phyloP scores from a whole-genome alignment of 2,113 vertebrate species.

The Nibea albiflora region DNA sequence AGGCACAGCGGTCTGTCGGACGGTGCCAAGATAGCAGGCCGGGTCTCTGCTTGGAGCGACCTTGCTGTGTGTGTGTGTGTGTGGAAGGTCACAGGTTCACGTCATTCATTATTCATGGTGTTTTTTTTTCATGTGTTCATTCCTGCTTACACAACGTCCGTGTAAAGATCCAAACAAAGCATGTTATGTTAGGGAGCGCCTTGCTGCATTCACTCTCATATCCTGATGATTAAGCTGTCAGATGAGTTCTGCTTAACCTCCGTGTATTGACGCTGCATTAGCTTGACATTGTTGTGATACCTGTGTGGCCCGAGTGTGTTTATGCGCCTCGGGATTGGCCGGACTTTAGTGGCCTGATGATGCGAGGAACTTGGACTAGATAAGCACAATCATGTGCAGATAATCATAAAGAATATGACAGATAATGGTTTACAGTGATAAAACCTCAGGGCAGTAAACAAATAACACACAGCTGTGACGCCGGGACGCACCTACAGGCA shows the following conservation, averaged over 20 bases:
- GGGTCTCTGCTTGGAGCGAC: constrained; percentile 3
- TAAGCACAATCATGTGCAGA: neutral
- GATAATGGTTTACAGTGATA: neutral
- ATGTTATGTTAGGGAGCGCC: neutral
- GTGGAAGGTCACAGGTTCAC: constrained; percentile 5
- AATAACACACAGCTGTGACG: neutral
- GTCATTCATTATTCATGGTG: constrained; percentile 14
- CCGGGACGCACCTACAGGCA: neutral
- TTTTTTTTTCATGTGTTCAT: neutral
- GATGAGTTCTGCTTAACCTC: constrained; percentile 3
- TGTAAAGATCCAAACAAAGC: neutral
- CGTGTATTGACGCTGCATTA: neutral
- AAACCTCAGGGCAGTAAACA: constrained; percentile 16
- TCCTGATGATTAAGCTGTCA: constrained; percentile 17
- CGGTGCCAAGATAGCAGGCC: neutral
- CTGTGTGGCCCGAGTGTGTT: neutral
- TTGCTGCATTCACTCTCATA: neutral
- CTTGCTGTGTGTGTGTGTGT: neutral
- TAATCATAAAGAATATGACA: constrained; percentile 1
- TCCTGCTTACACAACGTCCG: neutral
- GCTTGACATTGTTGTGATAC: neutral
- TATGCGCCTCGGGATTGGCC: constrained; percentile 19
- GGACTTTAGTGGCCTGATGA: constrained; percentile 40
- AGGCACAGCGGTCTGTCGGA: neutral
- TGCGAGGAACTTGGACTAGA: neutral